phyloP scores from a whole-genome alignment of 35 echinoderm and acorn worm genomes.

The Lytechinus pictus region DNA sequence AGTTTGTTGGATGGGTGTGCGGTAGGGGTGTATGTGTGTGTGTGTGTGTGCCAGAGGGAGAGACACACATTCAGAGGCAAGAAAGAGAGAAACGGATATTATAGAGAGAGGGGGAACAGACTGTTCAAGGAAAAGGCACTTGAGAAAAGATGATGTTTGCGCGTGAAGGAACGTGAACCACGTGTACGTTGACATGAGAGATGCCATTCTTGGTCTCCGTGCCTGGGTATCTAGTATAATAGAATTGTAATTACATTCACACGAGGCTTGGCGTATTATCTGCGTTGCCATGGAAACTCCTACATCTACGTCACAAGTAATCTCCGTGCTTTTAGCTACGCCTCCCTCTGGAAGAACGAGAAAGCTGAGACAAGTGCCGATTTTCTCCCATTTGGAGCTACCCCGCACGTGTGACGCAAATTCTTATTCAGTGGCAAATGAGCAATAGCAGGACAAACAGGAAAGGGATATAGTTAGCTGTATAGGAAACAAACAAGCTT shows the following conservation, averaged over 20 bases:
- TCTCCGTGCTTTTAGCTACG: conserved; percentile 44
- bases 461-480: neutral
- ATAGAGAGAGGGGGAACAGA: neutral
- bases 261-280: conserved; percentile 32
- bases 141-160: neutral
- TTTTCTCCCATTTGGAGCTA: neutral
- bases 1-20: too few relatives aligned
- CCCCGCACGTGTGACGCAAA: conserved; percentile 22
- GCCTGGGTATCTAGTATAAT: conserved; percentile 47
- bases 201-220: neutral
- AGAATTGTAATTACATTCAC: conserved; percentile 57
- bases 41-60: neutral
- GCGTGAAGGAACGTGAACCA: neutral
- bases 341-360: neutral
- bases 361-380: neutral
- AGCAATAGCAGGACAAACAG: neutral
- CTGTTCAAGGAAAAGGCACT: too few relatives aligned
- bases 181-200: neutral
- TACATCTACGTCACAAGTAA: conserved; percentile 40
- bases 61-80: neutral
- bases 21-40: too few relatives aligned
- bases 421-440: neutral
- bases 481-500: neutral
- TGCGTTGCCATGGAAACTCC: conserved; percentile 3
- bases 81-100: neutral